Evolutionary conservation across 2,888 invertebrate genomes (phyloP), one percentile per base, ranked within the genome.

Genomic region (Tenthredo scrophulariae): DNA sequence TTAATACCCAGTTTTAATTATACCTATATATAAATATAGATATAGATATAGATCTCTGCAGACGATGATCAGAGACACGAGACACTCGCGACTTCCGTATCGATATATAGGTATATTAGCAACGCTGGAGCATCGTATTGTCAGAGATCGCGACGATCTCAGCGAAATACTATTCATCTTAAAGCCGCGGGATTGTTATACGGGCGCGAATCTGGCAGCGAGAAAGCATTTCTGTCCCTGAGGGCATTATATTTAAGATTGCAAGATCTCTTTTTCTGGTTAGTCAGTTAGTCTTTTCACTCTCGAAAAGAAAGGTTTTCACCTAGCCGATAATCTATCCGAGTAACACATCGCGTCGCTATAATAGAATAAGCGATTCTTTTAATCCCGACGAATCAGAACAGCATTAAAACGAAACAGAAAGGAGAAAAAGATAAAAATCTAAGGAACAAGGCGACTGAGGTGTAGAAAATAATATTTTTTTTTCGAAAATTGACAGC

Each of bases 241-340:
- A 18, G 54, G 83, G 83, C 83, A 62, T 80, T 62, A 37, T 43
- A n/a, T 54, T 83, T 43, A 29, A 62, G 26, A 22, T 37, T 62
- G 58, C 40, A 29, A 40, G 58, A 40, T 80, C 26, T 58, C 40
- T 80, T 79, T 77, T 80, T 40, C 62, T 62, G 40, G 65, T 54
- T 80, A 62, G 58, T 50, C 65, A 15, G 58, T 50, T 46, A 15
- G 40, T 54, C 50, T 67, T 83, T 83, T 83, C 83, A 83, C 83
- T 65, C 65, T 83, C 67, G 83, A 83, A 83, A 83, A 50, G 65
- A 83, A 83, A 83, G 67, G 83, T 83, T 83, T 70, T 82, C 46
- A 43, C 29, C 46, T 67, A 15, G n/a, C 13, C 50, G 29, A 43
- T 40, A n/a, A 77, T 77, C 18, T 50, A 43, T 37, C 9, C 22